phyloP scores from a whole-genome alignment of 2,797 vertebrate genomes.

The Periparus ater region DNA sequence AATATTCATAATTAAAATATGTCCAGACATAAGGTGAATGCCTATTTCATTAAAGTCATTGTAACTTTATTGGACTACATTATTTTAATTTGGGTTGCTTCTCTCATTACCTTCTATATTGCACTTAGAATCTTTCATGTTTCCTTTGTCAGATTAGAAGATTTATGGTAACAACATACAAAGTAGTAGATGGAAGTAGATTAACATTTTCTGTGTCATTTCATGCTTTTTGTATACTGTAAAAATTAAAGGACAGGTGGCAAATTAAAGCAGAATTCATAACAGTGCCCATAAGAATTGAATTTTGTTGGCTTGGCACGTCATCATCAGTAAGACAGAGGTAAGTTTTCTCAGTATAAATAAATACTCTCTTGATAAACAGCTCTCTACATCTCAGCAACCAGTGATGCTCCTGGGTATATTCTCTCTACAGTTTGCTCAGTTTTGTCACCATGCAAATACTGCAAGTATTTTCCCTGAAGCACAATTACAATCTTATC shows the following conservation, averaged over 20 bases:
- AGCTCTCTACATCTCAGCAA: neutral
- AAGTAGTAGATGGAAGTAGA: neutral
- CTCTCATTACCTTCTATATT: neutral
- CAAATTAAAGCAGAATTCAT: neutral
- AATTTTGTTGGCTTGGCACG: neutral
- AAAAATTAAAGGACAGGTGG: neutral
- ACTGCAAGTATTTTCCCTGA: neutral
- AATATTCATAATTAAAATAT: neutral
- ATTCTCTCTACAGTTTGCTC: neutral
- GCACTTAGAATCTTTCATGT: neutral
- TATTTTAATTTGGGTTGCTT: neutral
- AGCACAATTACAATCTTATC: neutral
- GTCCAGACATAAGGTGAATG: neutral
- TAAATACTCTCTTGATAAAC: neutral
- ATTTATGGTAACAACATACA: neutral
- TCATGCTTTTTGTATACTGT: neutral
- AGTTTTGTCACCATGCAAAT: neutral
- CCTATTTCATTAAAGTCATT: neutral
- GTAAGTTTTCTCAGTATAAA: neutral
- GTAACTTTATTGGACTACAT: neutral
- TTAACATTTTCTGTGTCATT: neutral
- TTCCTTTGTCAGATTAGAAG: neutral
- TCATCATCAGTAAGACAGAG: neutral
- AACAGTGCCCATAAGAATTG: neutral
- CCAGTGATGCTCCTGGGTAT: neutral